Evolutionary conservation across 1,140 invertebrate species (phyloP), one percentile per base, ranked within the genome.

Genomic region (Lepidurus arcticus): DNA sequence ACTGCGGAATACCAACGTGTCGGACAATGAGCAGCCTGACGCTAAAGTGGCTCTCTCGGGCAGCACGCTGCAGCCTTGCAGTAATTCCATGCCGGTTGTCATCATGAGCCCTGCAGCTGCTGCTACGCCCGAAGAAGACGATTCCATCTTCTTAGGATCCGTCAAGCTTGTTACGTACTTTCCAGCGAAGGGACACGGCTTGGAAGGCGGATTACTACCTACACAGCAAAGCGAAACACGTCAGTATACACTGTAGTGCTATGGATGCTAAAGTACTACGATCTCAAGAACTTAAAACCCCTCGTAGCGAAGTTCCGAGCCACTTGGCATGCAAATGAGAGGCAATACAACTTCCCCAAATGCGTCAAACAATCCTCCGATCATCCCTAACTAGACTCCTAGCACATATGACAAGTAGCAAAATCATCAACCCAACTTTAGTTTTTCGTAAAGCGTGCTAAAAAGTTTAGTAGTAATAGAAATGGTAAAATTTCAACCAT

Each of bases 161-260:
- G 53, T 65, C 53, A 65, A 65, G 53, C 53, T 65, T n/a, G 53
- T 65, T 65, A 65, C 53, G 53, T 65, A 65, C 53, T 65, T 65
- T n/a, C 53, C 53, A 3, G 53, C 53, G 53, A 65, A 65, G 13
- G 53, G 53, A 65, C 53, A 65, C 53, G 53, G 53, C 53, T 65
- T 65, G 53, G 53, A 65, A 65, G 53, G 53, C 53, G 53, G 53
- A 65, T 65, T 65, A 65, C 53, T 65, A 65, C 53, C 53, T 65
- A 65, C 34, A 34, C 34, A 65, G 6, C 16, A n/a, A 65, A 65
- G 53, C 13, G 53, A 65, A 16, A 65, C 45, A 47, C 10, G 45
- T 13, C 16, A 65, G 53, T 13, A 65, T 1, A 65, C 6, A 65
- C 53, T n/a, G 16, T n/a, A 65, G 53, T 65, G 21, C 16, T 65